A percentile compares a stretch with the other conserved stretches of the same genome.
phyloP scores from a whole-genome alignment of 2,888 invertebrate genomes.

The Hypomecis atomaria region DNA sequence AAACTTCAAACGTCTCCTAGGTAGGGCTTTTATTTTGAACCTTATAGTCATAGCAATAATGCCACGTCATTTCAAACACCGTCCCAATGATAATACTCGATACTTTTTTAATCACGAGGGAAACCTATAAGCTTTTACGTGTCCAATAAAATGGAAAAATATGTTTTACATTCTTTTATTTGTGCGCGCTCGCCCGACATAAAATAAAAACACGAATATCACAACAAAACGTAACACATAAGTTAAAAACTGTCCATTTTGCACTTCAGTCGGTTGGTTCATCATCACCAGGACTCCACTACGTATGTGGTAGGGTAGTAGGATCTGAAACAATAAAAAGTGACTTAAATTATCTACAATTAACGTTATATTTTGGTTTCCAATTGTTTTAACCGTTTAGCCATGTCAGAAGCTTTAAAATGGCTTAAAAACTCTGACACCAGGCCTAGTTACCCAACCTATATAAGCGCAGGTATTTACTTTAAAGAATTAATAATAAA shows the following conservation, averaged over 20 bases:
- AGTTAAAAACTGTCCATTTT: slow-evolving; percentile 26
- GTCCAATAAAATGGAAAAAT: slow-evolving; percentile 25
- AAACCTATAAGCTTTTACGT: slow-evolving; percentile 10
- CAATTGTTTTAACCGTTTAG: too few relatives aligned
- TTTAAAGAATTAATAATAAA: too few relatives aligned
- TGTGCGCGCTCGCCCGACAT: slow-evolving; percentile 24
- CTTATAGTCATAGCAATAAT: too few relatives aligned
- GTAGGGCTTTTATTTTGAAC: too few relatives aligned
- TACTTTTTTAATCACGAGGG: slow-evolving; percentile 28
- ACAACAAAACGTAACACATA: slow-evolving; percentile 30
- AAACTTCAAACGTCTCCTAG: too few relatives aligned
- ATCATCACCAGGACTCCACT: slow-evolving; percentile 50
- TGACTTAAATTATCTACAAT: not conserved
- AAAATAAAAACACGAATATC: slow-evolving; percentile 26
- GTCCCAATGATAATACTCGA: slow-evolving; percentile 15
- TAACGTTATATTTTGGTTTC: not conserved
- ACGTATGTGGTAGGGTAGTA: slow-evolving; percentile 44
- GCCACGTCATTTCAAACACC: too few relatives aligned
- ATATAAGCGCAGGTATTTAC: too few relatives aligned
- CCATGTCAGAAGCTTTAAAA: too few relatives aligned
- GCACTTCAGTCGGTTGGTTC: slow-evolving; percentile 27
- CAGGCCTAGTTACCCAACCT: too few relatives aligned
- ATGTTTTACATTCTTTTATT: slow-evolving; percentile 37
- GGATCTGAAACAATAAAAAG: slow-evolving; percentile 46
- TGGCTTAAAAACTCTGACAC: too few relatives aligned